These are phyloP conservation scores for Molorchus minor DNA, from an alignment of 2,888 invertebrate species.

Conservation along the genomic window DNA sequence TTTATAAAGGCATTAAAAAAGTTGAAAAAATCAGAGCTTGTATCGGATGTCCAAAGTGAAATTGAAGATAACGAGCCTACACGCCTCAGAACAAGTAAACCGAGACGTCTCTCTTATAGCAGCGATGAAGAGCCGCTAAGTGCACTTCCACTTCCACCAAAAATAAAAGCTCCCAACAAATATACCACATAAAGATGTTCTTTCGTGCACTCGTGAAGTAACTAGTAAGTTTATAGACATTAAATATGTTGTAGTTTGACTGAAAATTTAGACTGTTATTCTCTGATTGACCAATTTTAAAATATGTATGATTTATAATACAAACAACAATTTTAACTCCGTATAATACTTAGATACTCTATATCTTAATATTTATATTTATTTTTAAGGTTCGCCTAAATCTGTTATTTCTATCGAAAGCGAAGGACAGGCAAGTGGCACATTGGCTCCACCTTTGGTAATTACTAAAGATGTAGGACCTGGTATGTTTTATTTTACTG, in stretches of 20 bases:
- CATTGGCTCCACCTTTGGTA: constrained; percentile 2
- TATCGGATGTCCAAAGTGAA: not conserved
- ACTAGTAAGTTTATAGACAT: not conserved
- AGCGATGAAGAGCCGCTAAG: constrained; percentile 6
- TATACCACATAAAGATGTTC: constrained; percentile 1
- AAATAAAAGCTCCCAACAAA: not conserved
- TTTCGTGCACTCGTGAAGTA: not conserved
- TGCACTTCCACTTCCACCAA: constrained; percentile 1
- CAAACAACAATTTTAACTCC: not conserved
- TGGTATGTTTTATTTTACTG: constrained; percentile 3
- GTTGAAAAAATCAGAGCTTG: not conserved
- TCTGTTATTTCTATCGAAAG: not conserved
- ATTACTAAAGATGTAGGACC: constrained; percentile 1
- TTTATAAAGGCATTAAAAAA: not conserved
- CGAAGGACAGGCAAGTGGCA: not conserved
- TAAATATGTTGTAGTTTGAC: not conserved
- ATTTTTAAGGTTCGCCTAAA: not conserved
- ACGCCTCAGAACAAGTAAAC: not conserved
- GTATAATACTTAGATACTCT: not conserved
- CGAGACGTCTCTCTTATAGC: not conserved
- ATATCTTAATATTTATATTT: not conserved
- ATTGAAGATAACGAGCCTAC: not conserved
- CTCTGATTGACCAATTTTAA: constrained; percentile 4
- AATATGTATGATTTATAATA: not conserved
- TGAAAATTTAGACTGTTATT: not conserved